Conservation (phyloP, 2,888 invertebrate species). For the Pollenia labialis region DNA sequence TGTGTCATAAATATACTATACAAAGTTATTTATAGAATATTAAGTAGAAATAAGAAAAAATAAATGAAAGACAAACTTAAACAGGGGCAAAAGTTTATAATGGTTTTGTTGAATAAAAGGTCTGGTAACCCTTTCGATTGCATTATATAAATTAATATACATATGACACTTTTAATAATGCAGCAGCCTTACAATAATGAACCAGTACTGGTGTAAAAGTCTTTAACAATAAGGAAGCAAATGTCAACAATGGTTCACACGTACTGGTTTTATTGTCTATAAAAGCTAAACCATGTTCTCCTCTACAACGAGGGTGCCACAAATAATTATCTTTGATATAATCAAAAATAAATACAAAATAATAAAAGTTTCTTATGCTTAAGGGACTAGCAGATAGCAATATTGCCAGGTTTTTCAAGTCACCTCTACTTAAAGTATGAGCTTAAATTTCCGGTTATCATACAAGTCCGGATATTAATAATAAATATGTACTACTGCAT, state of each 20-base stretch:
- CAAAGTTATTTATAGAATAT: slow-evolving; percentile 9
- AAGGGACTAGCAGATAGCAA: slow-evolving; percentile 31
- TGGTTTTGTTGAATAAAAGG: no score
- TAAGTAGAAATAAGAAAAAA: neutral
- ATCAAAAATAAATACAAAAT: neutral
- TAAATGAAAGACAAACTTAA: neutral
- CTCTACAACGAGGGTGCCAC: slow-evolving; percentile 38
- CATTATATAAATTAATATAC: neutral
- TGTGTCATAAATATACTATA: slow-evolving; percentile 2
- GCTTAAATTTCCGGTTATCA: slow-evolving; percentile 50
- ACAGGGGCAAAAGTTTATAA: no score
- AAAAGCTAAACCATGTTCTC: slow-evolving; percentile 35
- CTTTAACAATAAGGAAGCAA: slow-evolving; percentile 66
- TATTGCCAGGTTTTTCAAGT: neutral
- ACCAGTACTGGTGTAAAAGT: slow-evolving; percentile 11
- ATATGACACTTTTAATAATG: slow-evolving; percentile 1
- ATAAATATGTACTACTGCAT: neutral
- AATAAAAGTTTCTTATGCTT: neutral
- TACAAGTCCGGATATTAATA: slow-evolving; percentile 53
- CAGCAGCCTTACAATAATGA: slow-evolving; percentile 4
- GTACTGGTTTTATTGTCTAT: slow-evolving; percentile 64
- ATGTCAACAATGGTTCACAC: slow-evolving; percentile 66
- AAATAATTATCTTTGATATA: neutral
- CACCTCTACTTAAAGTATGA: neutral
- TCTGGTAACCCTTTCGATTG: no score